A percentile compares a stretch with the other conserved stretches of the same genome.
These are phyloP conservation scores for Dinocampus coccinellae DNA, from an alignment of 2,888 invertebrate genomes.

Conservation along the genomic window DNA sequence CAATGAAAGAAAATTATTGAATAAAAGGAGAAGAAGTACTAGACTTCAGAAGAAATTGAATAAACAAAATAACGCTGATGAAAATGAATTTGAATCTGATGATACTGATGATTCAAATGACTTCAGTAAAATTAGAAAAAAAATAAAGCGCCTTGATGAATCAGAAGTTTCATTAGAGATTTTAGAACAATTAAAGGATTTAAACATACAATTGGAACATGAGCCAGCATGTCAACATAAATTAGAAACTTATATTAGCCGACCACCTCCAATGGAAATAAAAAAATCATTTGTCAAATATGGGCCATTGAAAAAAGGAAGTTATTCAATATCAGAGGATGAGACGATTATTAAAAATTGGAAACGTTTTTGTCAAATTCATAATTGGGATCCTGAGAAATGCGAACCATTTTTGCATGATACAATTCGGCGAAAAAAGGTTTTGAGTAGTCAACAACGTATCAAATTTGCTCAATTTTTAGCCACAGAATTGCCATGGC, in stretches of 20 bases:
- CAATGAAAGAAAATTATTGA: not conserved
- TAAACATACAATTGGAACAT: slow-evolving; percentile 15
- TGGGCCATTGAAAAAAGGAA: slow-evolving; percentile 3
- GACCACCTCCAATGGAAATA: not conserved
- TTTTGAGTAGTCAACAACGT: not conserved
- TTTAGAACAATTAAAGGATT: not conserved
- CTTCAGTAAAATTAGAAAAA: not conserved
- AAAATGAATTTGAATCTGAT: too few species aligned
- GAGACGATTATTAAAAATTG: slow-evolving; percentile 25
- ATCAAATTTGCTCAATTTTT: slow-evolving; percentile 23
- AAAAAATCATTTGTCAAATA: slow-evolving; percentile 11
- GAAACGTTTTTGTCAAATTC: slow-evolving; percentile 24
- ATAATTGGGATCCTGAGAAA: slow-evolving; percentile 6
- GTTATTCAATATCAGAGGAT: slow-evolving; percentile 9
- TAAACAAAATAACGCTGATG: too few species aligned
- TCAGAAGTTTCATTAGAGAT: not conserved
- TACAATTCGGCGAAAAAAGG: not conserved
- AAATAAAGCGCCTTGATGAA: not conserved
- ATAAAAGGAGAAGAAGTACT: not conserved
- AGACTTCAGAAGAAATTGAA: not conserved
- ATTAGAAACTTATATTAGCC: slow-evolving; percentile 1
- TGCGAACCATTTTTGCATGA: not conserved
- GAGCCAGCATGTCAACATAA: slow-evolving; percentile 20
- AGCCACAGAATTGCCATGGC: slow-evolving; percentile 11
- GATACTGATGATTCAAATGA: too few species aligned